Base-by-base conservation (phyloP, 2,797 vertebrate genomes). In the Malacoraja senta region DNA sequence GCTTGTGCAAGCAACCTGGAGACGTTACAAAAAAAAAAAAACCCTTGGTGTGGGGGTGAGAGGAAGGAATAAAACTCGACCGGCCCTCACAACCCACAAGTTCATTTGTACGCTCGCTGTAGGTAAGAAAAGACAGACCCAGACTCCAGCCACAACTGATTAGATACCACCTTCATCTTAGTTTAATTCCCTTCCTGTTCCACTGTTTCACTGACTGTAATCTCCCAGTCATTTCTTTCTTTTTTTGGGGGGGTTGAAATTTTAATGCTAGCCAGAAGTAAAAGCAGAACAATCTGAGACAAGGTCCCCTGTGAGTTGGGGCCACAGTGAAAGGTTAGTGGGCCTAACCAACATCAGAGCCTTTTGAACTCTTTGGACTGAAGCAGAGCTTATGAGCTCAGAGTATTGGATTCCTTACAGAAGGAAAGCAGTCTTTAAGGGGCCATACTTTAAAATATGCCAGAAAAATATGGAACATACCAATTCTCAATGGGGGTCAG, bases 401-500 rank as follows among this genome's bases (percentile, higher is more conserved):
- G 90, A 92, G 71, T 76, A 92, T 92, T 92, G 90, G 90, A 76
- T 92, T 92, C 90, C 90, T 92, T 71, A 92, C 72, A 74, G 90
- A 92, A 92, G 90, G 90, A 92, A 76, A 92, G 90, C 90, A 92
- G 84, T 88, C 84, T 88, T 88, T 88, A 88, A 92, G 90, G 90
- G 90, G 90, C 90, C 71, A 38, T 76, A 53, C 68, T 76, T 92
- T 74, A 92, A 92, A 92, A 72, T 92, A 92, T 74, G 71, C 71
- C 90, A 92, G 63, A 88, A 88, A 92, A 92, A 72, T 91, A 76
- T 92, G 90, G 35, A 76, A 92, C 90, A 17, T 72, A 92, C 71
- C 68, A 92, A 92, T 74, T 92, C 71, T 92, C 68, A 53, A 71
- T 76, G 68, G 90, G 90, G 90, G 90, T 92, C 71, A 92, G 71